Percentiles rank a stretch among this genome's conserved stretches.
phyloP scores from a whole-genome alignment of 2,113 vertebrate genomes.

The Caracal caracal region DNA sequence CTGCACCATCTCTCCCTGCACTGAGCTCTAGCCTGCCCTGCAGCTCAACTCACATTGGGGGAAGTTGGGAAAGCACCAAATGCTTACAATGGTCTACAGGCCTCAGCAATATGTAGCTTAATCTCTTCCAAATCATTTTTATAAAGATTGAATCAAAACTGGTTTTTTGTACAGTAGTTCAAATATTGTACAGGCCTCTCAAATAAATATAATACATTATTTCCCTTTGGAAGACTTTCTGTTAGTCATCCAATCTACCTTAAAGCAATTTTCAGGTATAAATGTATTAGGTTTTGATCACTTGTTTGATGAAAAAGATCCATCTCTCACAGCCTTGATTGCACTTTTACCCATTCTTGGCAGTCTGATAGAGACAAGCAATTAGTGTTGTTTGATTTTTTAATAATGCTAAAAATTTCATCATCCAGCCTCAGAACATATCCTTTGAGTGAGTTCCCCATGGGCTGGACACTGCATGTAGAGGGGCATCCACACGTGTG shows the following conservation, averaged over 20 bases:
- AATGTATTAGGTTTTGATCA: constrained; percentile 61
- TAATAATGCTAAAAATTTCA: background rate
- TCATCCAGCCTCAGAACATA: background rate
- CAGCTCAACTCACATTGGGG: background rate
- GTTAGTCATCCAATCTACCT: constrained; percentile 55
- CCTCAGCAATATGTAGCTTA: constrained; percentile 5
- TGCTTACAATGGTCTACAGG: background rate
- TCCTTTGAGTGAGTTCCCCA: background rate
- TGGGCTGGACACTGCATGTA: background rate
- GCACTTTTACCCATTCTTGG: constrained; percentile 42
- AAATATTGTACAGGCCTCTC: constrained; percentile 48
- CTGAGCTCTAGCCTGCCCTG: background rate
- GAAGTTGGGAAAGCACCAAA: background rate
- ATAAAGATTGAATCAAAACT: constrained; percentile 63
- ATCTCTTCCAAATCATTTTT: constrained; percentile 63
- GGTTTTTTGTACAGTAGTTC: constrained; percentile 40
- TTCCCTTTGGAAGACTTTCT: constrained; percentile 65
- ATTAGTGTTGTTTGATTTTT: background rate
- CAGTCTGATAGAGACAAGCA: background rate
- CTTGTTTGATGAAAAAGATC: constrained; percentile 46
- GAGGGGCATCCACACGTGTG: background rate
- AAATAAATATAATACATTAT: constrained; percentile 59
- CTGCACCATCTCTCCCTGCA: background rate
- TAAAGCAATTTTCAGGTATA: constrained; percentile 57
- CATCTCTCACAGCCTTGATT: background rate